Conservation (phyloP, 2,797 vertebrate species). For the Glossophaga mutica region DNA sequence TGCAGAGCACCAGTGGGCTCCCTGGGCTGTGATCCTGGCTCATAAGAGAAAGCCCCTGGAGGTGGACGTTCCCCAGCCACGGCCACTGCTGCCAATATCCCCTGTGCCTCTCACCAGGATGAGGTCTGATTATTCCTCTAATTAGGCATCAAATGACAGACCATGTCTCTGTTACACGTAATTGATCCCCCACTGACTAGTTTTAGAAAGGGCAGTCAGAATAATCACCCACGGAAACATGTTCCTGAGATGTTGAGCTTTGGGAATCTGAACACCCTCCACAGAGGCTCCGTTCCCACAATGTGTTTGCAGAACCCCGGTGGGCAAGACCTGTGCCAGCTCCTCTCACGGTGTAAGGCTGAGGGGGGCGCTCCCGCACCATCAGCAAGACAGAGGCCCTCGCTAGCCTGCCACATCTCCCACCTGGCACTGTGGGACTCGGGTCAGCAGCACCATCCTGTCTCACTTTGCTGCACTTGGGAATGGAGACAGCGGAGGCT, state of each 20-base stretch:
- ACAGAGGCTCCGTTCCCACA: too few species aligned
- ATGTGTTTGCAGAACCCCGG: neutral
- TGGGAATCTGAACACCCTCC: neutral
- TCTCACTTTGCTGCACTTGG: neutral
- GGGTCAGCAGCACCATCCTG: neutral
- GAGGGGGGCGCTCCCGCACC: neutral
- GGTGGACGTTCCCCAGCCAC: neutral
- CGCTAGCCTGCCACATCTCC: neutral
- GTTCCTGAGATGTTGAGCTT: neutral
- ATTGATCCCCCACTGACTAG: constrained; percentile 30
- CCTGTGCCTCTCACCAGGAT: neutral
- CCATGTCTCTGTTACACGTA: constrained; percentile 18
- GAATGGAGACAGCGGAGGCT: neutral
- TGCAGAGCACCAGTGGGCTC: neutral
- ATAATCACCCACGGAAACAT: constrained; percentile 32
- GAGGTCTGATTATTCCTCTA: constrained; percentile 47
- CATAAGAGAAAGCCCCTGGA: neutral
- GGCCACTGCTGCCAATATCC: neutral
- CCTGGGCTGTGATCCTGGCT: neutral
- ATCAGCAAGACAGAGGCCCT: neutral
- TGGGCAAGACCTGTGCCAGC: neutral
- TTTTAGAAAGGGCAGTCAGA: constrained; percentile 7
- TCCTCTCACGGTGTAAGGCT: neutral
- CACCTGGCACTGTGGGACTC: neutral
- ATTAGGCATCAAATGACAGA: constrained; percentile 57